Evolutionary conservation across 2,888 invertebrate species (phyloP).

Genomic region (Volucella inanis): DNA sequence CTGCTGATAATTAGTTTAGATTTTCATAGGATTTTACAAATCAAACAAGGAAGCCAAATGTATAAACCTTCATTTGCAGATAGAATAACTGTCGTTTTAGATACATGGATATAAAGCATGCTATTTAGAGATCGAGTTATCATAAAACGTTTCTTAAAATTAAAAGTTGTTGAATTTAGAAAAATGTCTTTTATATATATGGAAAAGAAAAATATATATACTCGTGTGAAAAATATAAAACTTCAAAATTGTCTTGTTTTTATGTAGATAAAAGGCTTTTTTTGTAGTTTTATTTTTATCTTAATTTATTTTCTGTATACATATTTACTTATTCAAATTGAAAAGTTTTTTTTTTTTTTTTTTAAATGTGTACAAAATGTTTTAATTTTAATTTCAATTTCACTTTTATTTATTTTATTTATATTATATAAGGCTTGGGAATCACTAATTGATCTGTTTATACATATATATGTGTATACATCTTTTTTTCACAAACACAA

Average conservation of each 20-base stretch:
- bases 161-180: not conserved
- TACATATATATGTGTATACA: slow-evolving; percentile 26
- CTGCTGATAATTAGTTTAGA: no score
- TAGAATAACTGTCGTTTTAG: no score
- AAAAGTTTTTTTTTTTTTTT: slow-evolving; percentile 18
- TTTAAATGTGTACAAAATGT: slow-evolving; percentile 64
- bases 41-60: no score
- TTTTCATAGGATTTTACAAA: no score
- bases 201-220: no score
- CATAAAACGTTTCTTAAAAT: not conserved
- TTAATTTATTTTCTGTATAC: slow-evolving; percentile 49
- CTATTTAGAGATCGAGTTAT: not conserved
- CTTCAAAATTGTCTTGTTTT: not conserved
- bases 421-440: slow-evolving; percentile 67
- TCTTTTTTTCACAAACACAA: slow-evolving; percentile 35
- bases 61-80: no score
- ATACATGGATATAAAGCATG: not conserved
- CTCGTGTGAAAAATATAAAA: no score
- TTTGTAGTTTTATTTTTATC: slow-evolving; percentile 14
- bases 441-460: slow-evolving; percentile 67
- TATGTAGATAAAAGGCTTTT: slow-evolving; percentile 14
- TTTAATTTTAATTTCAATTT: slow-evolving; percentile 23
- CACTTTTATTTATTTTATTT: slow-evolving; percentile 37
- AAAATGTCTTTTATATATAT: not conserved
- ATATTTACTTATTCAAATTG: slow-evolving; percentile 36